Evolutionary conservation across 2,113 vertebrate species (phyloP).

Genomic region (Mastomys natalensis): DNA sequence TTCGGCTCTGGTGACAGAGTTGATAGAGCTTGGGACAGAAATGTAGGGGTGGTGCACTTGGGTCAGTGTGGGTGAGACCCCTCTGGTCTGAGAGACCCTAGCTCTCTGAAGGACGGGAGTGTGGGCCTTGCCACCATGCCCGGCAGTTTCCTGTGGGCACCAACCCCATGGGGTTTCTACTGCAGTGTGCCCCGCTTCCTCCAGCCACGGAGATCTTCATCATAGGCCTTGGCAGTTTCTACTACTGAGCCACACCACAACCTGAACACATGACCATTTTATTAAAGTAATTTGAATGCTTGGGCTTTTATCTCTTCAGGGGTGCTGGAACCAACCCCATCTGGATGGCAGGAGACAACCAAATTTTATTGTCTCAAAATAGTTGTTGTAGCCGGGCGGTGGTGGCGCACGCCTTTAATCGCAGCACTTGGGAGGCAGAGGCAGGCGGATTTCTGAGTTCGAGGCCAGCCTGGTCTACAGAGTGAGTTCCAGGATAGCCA

Average conservation of each 20-base stretch:
- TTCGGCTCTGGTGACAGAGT: not conserved
- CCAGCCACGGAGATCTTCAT: slow-evolving; percentile 8
- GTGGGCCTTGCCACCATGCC: not conserved
- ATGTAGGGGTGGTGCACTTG: not conserved
- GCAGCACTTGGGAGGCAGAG: no score
- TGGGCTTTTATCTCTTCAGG: not conserved
- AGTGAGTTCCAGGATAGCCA: no score
- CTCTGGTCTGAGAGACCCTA: not conserved
- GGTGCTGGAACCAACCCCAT: not conserved
- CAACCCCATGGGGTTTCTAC: not conserved
- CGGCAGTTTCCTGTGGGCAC: not conserved
- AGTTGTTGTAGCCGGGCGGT: no score
- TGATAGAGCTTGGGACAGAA: not conserved
- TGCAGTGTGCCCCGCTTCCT: not conserved
- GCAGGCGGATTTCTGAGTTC: no score
- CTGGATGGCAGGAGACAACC: not conserved
- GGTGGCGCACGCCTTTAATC: no score
- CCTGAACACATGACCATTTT: not conserved
- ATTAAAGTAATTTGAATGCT: not conserved
- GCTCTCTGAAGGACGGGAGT: not conserved
- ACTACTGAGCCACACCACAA: not conserved
- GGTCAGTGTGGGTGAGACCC: not conserved
- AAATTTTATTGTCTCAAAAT: not conserved
- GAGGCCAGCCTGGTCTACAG: no score
- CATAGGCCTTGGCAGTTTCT: not conserved